phyloP scores from a whole-genome alignment of 2,888 invertebrate species.

The Agrotis exclamationis region DNA sequence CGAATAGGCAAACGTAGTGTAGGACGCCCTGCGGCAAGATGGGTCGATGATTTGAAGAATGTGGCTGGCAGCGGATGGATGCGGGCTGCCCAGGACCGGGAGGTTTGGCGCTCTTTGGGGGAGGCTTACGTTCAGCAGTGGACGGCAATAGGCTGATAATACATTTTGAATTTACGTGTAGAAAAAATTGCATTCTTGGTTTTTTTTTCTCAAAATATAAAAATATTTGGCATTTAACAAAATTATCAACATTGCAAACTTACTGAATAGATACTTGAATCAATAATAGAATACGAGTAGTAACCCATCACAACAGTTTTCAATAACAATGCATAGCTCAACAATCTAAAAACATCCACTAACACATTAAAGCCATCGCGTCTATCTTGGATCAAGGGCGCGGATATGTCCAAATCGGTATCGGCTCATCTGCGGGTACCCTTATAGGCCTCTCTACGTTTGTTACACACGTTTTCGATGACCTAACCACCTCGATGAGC shows the following conservation, averaged over 20 bases:
- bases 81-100: no score
- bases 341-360: conserved; percentile 28
- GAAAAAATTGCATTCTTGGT: no score
- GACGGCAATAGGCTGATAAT: no score
- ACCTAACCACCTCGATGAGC: conserved; percentile 70
- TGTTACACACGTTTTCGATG: conserved; percentile 73
- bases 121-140: no score
- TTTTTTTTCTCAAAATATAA: no score
- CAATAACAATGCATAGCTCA: conserved; percentile 18
- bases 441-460: conserved; percentile 66
- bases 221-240: not conserved
- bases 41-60: no score
- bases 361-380: conserved; percentile 34
- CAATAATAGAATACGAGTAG: no score
- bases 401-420: conserved; percentile 45
- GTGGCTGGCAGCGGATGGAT: no score
- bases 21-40: no score
- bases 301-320: not conserved
- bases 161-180: no score
- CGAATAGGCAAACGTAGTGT: no score
- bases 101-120: no score
- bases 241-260: not conserved
- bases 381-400: conserved; percentile 33
- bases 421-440: conserved; percentile 58
- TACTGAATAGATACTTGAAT: not conserved